phyloP scores from a whole-genome alignment of 2,113 vertebrate species.

The Amphiprion percula region DNA sequence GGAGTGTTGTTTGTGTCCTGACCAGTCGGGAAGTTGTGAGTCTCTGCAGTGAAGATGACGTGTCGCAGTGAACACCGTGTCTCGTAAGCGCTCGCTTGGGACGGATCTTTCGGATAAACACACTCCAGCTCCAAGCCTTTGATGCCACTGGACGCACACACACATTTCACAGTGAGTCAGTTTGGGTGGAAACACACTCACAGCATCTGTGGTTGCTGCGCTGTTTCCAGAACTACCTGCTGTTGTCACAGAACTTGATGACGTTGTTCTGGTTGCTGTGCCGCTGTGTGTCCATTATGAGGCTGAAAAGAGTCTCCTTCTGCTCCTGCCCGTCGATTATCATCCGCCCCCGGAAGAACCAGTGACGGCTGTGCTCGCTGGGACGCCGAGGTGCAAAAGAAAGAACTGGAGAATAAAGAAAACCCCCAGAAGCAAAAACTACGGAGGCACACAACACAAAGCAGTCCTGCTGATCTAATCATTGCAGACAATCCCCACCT shows the following conservation, averaged over 20 bases:
- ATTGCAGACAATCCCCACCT: slow-evolving; percentile 80
- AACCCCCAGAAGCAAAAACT: too few relatives aligned
- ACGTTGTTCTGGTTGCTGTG: slow-evolving; percentile 92
- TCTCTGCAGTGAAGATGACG: slow-evolving; percentile 94
- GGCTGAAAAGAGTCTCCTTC: slow-evolving; percentile 87
- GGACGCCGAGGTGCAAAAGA: background rate
- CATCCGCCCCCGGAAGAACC: slow-evolving; percentile 93
- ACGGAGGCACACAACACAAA: slow-evolving; percentile 15
- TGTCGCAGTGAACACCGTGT: slow-evolving; percentile 83
- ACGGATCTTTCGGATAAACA: slow-evolving; percentile 85
- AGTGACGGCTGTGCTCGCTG: slow-evolving; percentile 96
- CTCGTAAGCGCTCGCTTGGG: slow-evolving; percentile 83
- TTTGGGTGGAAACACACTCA: background rate
- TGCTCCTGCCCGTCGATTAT: slow-evolving; percentile 86
- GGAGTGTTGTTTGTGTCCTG: background rate
- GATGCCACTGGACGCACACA: slow-evolving; percentile 85
- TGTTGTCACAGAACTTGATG: slow-evolving; percentile 96
- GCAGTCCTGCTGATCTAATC: background rate
- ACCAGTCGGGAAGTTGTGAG: slow-evolving; percentile 97
- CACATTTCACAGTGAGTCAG: slow-evolving; percentile 15
- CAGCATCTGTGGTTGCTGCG: background rate
- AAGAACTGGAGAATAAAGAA: background rate
- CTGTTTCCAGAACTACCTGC: slow-evolving; percentile 85
- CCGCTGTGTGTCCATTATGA: slow-evolving; percentile 92
- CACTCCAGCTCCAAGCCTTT: slow-evolving; percentile 84